Percentiles rank a stretch among this genome's conserved stretches.
phyloP scores from a whole-genome alignment of 2,113 vertebrate species.

The Scortum barcoo region DNA sequence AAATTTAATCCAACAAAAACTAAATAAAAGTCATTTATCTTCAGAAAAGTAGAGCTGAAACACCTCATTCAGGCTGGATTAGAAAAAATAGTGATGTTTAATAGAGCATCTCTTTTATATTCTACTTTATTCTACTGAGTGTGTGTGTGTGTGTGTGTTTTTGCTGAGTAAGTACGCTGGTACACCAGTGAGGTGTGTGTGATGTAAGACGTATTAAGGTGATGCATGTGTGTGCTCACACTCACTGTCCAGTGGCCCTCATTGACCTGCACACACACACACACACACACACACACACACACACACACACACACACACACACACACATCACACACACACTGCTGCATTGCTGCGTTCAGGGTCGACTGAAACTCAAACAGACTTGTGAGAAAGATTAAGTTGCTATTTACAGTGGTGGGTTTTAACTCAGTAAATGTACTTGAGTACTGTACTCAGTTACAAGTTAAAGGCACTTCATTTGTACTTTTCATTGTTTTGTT shows the following conservation, averaged over 20 bases:
- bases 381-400: background rate
- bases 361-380: background rate
- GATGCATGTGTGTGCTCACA: background rate
- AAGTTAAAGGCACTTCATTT: too few relatives aligned
- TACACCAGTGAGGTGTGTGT: conserved; percentile 1
- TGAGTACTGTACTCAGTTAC: background rate
- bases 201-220: conserved; percentile 9
- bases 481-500: too few relatives aligned
- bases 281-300: background rate
- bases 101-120: background rate
- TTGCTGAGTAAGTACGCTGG: conserved; percentile 25
- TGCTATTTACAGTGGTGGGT: background rate
- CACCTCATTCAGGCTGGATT: background rate
- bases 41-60: background rate
- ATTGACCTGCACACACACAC: background rate
- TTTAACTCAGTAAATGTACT: background rate
- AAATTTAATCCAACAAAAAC: background rate
- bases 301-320: background rate
- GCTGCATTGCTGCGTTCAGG: conserved; percentile 3
- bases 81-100: background rate
- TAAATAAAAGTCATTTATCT: too few relatives aligned
- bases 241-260: background rate
- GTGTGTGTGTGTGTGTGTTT: conserved; percentile 14
- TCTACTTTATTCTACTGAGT: background rate
- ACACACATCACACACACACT: too few relatives aligned